Base-by-base conservation (phyloP, 2,113 vertebrate genomes). In the Edolisoma coerulescens region DNA sequence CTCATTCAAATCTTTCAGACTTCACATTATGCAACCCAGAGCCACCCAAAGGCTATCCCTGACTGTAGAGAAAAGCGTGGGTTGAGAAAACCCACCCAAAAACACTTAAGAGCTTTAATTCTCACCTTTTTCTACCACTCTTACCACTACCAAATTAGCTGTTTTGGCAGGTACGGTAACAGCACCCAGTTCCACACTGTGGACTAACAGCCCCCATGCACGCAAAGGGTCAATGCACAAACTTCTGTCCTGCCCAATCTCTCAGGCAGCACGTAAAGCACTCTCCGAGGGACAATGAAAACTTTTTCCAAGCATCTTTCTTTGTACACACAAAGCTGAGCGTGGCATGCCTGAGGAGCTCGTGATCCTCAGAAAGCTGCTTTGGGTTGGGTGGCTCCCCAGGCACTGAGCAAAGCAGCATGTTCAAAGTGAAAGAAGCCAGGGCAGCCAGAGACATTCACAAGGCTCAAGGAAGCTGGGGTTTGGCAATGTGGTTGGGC, bases 241-340 rank as follows among this genome's bases (percentile, higher is more conserved):
- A 94, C 33, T 74, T 63, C 44, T 61, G 28, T 54, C 15, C 56
- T 87, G 45, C 39, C 20, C 39, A 21, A 1, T 39, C 42, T 84
- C 53, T 39, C 30, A 17, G 56, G 60, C 45, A 39, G 64, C 24
- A 61, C 4, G 3, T 16, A 83, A 88, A 94, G 67, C 63, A 67
- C 67, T 33, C 83, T 64, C 74, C 14, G 37, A 93, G 30, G 54
- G 11, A 47, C 69, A 88, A 13, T 35, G 28, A 83, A 83, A 91
- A 59, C 39, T 59, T 80, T 4, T 77, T 80, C 64, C 82, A 91
- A 85, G 39, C 0, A 0, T 73, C 45, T 57, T 7, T 74, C 87
- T 83, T 69, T 89, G 78, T 63, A 50, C 83, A 93, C 33, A 90
- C n/a, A 63, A 61, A 90, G 59, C 67, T 37, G 59, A 95, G 74